Conservation (phyloP, 2,888 invertebrate genomes). For the Carabus problematicus region DNA sequence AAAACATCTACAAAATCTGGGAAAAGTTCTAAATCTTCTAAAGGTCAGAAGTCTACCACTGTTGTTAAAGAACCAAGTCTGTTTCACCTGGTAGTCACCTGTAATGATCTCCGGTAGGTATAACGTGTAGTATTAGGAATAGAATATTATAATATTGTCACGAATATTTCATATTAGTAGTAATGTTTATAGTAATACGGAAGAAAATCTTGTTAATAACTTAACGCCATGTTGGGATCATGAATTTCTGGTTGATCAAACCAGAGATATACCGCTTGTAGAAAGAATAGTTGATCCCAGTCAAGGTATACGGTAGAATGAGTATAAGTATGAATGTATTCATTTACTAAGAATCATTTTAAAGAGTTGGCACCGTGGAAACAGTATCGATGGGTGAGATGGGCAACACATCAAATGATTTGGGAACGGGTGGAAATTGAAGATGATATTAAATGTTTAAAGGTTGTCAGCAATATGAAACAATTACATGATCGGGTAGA, state of each 20-base stretch:
- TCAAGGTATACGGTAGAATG: conserved; percentile 1
- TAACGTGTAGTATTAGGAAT: not conserved
- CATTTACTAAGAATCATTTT: conserved; percentile 5
- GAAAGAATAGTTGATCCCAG: conserved; percentile 26
- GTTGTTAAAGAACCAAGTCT: conserved; percentile 24
- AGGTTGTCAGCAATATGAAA: conserved; percentile 51
- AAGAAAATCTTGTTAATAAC: conserved; percentile 49
- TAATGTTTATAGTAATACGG: not conserved
- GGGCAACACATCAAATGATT: conserved; percentile 57
- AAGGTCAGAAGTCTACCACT: conserved; percentile 25
- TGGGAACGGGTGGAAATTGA: conserved; percentile 48
- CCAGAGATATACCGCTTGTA: conserved; percentile 56
- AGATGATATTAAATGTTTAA: conserved; percentile 51
- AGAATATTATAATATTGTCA: not conserved
- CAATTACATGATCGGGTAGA: conserved; percentile 27
- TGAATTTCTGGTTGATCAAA: conserved; percentile 55
- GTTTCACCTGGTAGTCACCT: conserved; percentile 47
- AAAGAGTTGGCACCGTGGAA: conserved; percentile 59
- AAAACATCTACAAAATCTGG: conserved; percentile 28
- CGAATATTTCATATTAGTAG: not conserved
- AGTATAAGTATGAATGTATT: too few relatives aligned
- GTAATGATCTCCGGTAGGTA: conserved; percentile 48
- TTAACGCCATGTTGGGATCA: conserved; percentile 56
- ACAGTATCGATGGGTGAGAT: conserved; percentile 58
- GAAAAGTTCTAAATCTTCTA: conserved; percentile 36